Evolutionary conservation across 2,113 vertebrate genomes (phyloP), one percentile per base, ranked within the genome.

Genomic region (Pholis gunnellus): DNA sequence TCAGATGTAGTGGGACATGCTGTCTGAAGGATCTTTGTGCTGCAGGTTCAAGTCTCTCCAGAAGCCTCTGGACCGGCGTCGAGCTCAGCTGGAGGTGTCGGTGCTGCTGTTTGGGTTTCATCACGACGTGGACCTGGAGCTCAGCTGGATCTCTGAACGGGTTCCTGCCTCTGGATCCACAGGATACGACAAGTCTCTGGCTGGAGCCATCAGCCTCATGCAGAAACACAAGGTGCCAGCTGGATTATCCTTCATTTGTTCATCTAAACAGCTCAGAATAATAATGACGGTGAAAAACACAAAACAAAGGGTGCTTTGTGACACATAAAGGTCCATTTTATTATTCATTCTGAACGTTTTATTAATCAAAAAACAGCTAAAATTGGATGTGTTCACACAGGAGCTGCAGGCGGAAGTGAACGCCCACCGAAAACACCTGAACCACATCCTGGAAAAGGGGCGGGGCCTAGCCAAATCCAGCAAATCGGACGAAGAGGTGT

Each of bases 41-140:
- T 73, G 4, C 87, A 99, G 97, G 90, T 97, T 97, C 87, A 91
- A 97, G 84, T 96, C 96, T 63, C 94, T 99, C 72, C 94, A 96
- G 94, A 92, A 89, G 22, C 96, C 94, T 52, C 91, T 98, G 88
- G 92, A 94, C 5, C 63, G 90, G 67, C 92, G 91, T 11, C 84
- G 25, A 1, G 86, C 90, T 42, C 87, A 96, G 81, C 90, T 99
- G 80, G 96, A 97, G 88, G 95, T 95, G 22, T 94, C 94, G 0
- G 94, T 97, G 63, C 91, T 92, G 57, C 93, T 97, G 9, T 95
- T 95, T 64, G 95, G 94, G 59, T 97, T 98, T 84, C 94, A 94
- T 70, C 95, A 96, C 7, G 94, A 96, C 20, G 94, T 95, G 59
- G 92, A 95, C 71, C 86, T 95, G 84, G 97, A 98, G 85, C 86